phyloP scores from a whole-genome alignment of 2,113 vertebrate genomes.

The Rutilus rutilus region DNA sequence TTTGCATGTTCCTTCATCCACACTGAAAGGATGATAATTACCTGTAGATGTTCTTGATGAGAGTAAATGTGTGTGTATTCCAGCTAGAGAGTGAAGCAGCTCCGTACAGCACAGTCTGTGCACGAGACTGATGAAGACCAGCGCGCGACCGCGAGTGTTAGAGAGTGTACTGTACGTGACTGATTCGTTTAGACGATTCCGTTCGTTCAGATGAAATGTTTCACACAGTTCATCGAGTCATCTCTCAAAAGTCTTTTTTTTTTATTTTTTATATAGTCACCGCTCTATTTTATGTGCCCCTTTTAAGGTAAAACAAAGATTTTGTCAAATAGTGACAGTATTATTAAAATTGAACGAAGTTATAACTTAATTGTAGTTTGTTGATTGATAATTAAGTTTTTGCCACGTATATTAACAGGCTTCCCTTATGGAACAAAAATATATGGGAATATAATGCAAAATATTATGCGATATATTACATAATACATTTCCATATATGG shows the following conservation, averaged over 20 bases:
- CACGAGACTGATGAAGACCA: slow-evolving; percentile 12
- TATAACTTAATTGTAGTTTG: no score
- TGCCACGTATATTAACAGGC: no score
- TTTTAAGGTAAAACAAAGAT: no score
- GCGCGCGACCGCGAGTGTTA: no score
- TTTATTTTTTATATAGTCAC: no score
- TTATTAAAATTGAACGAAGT: no score
- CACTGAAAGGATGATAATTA: background rate
- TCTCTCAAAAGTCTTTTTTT: background rate
- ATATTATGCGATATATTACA: no score
- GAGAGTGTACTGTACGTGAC: background rate
- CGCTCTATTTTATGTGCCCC: no score
- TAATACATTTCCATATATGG: no score
- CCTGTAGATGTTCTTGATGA: background rate
- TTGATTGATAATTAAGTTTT: no score
- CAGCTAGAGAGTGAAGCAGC: slow-evolving; percentile 12
- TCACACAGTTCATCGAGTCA: background rate
- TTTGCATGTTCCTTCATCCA: background rate
- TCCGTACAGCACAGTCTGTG: background rate
- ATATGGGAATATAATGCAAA: no score
- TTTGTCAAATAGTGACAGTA: background rate
- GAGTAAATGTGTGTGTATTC: background rate
- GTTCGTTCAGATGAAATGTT: background rate
- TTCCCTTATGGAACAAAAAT: no score
- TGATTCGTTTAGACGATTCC: background rate